Conservation (phyloP, 2,113 vertebrate species). For the Chaenocephalus aceratus region DNA sequence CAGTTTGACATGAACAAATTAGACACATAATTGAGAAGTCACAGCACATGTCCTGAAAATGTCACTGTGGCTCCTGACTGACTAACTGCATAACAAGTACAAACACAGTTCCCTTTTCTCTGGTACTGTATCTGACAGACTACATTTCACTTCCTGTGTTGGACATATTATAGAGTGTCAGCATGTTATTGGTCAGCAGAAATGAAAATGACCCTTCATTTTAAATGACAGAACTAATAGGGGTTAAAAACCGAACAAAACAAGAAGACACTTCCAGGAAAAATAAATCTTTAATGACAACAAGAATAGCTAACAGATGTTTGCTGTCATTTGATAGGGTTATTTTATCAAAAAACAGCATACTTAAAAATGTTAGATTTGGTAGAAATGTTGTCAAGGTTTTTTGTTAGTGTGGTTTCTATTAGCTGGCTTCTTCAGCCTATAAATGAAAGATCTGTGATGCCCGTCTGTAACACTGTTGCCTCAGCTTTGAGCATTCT, state of each 20-base stretch:
- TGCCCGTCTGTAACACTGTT: slow-evolving; percentile 1
- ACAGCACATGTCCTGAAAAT: background rate
- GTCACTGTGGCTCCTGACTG: background rate
- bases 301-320: background rate
- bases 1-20: background rate
- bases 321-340: background rate
- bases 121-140: background rate
- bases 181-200: slow-evolving; percentile 23
- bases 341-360: background rate
- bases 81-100: slow-evolving; percentile 14
- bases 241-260: no score
- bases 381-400: background rate
- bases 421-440: background rate
- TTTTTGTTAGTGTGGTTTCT: background rate
- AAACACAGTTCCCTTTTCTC: background rate
- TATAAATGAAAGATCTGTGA: slow-evolving; percentile 15
- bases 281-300: background rate
- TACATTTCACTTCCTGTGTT: slow-evolving; percentile 32
- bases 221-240: background rate
- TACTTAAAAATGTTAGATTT: background rate
- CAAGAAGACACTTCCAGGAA: background rate
- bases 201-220: slow-evolving; percentile 14
- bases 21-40: background rate
- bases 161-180: slow-evolving; percentile 15
- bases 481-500: slow-evolving; percentile 6